Base-by-base conservation (phyloP, 2,797 vertebrate species). In the Odontamblyopus rebecca region DNA sequence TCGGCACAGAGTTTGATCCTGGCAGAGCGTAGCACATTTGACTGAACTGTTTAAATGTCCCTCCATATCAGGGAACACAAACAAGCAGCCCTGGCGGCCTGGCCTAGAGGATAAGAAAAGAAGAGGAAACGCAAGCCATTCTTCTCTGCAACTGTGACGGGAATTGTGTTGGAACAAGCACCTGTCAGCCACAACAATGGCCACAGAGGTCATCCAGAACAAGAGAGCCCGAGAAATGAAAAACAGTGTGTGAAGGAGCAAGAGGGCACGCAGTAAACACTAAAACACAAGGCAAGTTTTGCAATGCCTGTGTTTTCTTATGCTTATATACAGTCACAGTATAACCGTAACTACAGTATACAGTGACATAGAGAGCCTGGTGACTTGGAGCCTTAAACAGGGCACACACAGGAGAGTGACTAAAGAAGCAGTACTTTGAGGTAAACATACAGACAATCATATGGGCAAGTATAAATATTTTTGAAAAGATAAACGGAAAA, bases 121-220 rank as follows among this genome's bases (percentile, higher is more conserved):
- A 68, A 83, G 84, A 80, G 89, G 87, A 87, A 84, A 72, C 74
- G 56, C 80, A 85, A 79, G 83, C 87, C 82, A 91, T 93, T 91
- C 89, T 89, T 92, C 87, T 90, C 75, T 70, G 48, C 19, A 70
- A 60, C 67, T 81, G 83, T 85, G 89, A 91, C 80, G 59, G 86
- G 89, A 88, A 92, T 90, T 89, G 87, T 89, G 86, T 89, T 78
- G 85, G 86, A 91, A 92, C 86, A 88, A 91, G 85, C 90, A 90
- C 89, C 89, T 91, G 89, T 89, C 90, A 85, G 61, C 78, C 35
- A 53, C 73, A 84, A 87, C 89, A 90, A 90, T 90, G 85, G 82
- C 85, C 83, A 79, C 76, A 84, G 90, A 88, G 85, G 79, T 85
- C 61, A 59, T 65, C 29, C 48, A 72, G 71, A 70, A 61, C 59